Evolutionary conservation across 2,888 invertebrate genomes (phyloP).

Genomic region (Rhingia rostrata): DNA sequence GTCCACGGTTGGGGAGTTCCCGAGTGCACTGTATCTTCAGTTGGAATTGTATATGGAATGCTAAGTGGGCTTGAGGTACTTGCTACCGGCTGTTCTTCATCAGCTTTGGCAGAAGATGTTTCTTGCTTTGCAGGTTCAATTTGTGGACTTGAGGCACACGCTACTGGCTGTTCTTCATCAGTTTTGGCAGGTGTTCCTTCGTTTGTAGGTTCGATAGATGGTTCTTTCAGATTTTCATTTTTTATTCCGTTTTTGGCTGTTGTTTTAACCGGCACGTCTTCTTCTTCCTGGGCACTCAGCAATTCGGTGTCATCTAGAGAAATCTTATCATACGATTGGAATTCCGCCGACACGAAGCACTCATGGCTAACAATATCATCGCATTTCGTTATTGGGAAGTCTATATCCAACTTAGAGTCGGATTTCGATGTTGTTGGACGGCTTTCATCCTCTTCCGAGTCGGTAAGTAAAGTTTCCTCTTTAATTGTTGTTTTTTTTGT

Average conservation of each 20-base stretch:
- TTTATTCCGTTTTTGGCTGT: neutral
- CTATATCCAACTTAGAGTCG: constrained; percentile 51
- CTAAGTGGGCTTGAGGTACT: constrained; percentile 1
- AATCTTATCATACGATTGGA: constrained; percentile 55
- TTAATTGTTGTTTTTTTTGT: constrained; percentile 63
- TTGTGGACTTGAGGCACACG: too few species aligned
- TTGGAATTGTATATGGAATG: constrained; percentile 9
- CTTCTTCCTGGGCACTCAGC: constrained; percentile 65
- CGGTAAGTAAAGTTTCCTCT: constrained; percentile 45
- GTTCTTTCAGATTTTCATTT: constrained; percentile 52
- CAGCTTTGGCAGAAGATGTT: constrained; percentile 20
- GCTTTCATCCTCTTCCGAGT: constrained; percentile 72
- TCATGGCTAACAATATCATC: constrained; percentile 74
- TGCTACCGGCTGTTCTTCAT: constrained; percentile 1
- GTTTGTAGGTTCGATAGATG: constrained; percentile 60
- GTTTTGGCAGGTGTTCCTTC: too few species aligned
- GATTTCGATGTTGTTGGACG: constrained; percentile 35
- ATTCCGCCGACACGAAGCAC: constrained; percentile 73
- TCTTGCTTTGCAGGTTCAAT: too few species aligned
- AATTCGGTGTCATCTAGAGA: constrained; percentile 55
- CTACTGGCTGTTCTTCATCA: too few species aligned
- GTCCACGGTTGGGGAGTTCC: constrained; percentile 74
- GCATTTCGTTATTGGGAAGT: constrained; percentile 70
- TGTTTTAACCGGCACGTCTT: constrained; percentile 64
- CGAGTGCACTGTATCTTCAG: neutral